Evolutionary conservation across 2,888 invertebrate species (phyloP), one percentile per base, ranked within the genome.

Genomic region (Trichogramma evanescens): DNA sequence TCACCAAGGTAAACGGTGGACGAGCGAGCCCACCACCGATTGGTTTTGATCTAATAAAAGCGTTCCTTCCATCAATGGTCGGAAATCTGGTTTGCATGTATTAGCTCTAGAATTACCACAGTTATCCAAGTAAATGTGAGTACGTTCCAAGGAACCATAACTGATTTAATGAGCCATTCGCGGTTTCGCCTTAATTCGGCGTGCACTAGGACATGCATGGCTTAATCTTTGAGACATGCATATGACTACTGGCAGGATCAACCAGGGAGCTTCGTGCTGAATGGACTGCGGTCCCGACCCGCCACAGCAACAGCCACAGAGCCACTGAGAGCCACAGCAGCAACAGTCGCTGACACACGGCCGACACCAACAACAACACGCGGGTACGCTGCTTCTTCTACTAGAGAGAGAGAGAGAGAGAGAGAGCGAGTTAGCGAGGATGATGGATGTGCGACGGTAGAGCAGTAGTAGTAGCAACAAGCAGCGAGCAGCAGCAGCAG

Each of bases 91-190:
- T 78, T 80, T 80, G 82, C 84, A 84, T 83, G 83, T 84, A 84
- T 84, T 83, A 84, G 83, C 84, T 83, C 82, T 82, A 83, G 82
- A 84, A 84, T 84, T 84, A 80, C 82, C 82, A 83, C 83, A 82
- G 82, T 82, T 82, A 82, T 82, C 82, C 82, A 80, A 79, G 80
- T 80, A 80, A 70, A 73, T 69, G 73, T 71, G 72, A 72, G 74
- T 75, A 77, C 72, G 76, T 80, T 81, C 80, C 75, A 80, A 79
- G 77, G 79, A 81, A 82, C 79, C 79, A 80, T 79, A 81, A 82
- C 82, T 81, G 81, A 81, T 83, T 79, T 82, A 82, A 81, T 82
- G 82, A 82, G 82, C 82, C 82, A 80, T 82, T 82, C 80, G 81
- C 81, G 78, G 81, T 82, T 81, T 82, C 81, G 79, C 81, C 78